These are phyloP conservation scores for Neotoxoptera formosana DNA, from an alignment of 1,140 invertebrate genomes.

Conservation along the genomic window DNA sequence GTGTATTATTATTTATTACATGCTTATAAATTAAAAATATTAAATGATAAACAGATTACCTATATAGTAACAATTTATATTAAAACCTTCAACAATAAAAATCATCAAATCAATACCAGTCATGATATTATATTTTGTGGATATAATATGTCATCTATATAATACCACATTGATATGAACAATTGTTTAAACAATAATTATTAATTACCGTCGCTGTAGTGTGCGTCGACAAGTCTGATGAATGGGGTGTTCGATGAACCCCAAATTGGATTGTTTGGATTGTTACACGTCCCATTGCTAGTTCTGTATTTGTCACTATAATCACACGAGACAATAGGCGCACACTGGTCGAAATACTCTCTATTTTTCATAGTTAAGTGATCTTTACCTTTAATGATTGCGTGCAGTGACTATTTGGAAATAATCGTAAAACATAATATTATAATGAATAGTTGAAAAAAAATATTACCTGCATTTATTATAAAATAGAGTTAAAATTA, in stretches of 20 bases:
- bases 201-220: conserved; percentile 69
- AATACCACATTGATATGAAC: not conserved
- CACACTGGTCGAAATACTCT: not conserved
- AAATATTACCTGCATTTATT: not conserved
- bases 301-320: conserved; percentile 66
- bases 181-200: conserved; percentile 12
- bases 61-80: not conserved
- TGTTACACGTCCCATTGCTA: conserved; percentile 73
- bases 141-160: not conserved
- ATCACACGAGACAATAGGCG: conserved; percentile 32
- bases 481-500: not conserved
- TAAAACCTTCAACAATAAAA: not conserved
- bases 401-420: not conserved
- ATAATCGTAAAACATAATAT: not conserved
- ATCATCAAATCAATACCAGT: not conserved
- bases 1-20: not conserved
- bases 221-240: conserved; percentile 66
- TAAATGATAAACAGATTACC: not conserved
- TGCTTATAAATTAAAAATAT: not conserved
- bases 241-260: conserved; percentile 69
- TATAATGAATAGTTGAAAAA: not conserved
- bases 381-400: not conserved
- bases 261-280: conserved; percentile 69
- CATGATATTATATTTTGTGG: not conserved
- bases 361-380: not conserved